phyloP scores from a whole-genome alignment of 2,888 invertebrate genomes.

The Eubasilissa splendida region DNA sequence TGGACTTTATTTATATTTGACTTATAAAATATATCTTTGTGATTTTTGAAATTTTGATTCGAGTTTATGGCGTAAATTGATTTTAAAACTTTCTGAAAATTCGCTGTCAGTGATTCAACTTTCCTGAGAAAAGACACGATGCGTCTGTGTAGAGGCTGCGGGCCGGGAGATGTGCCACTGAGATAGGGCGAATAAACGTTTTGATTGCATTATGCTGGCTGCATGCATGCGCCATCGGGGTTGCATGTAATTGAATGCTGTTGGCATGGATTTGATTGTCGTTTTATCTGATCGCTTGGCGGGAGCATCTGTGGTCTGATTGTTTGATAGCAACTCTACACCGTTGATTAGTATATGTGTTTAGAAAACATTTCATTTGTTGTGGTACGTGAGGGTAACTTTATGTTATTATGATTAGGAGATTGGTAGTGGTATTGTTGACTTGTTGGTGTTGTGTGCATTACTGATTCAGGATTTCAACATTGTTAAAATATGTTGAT shows the following conservation, averaged over 20 bases:
- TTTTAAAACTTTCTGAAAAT: too few species aligned
- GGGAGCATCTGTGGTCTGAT: constrained; percentile 40
- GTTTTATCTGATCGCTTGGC: constrained; percentile 32
- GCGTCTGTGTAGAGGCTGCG: constrained; percentile 22
- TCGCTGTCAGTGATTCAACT: too few species aligned
- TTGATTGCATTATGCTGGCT: constrained; percentile 51
- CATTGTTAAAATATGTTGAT: too few species aligned
- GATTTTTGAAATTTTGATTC: too few species aligned
- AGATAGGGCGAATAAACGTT: constrained; percentile 49
- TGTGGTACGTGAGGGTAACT: too few species aligned
- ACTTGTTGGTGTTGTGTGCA: too few species aligned
- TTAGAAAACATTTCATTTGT: background rate
- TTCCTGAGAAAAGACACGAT: constrained; percentile 1
- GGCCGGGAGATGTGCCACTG: constrained; percentile 47
- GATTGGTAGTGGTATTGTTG: too few species aligned
- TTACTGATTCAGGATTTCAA: too few species aligned
- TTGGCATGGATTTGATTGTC: constrained; percentile 27
- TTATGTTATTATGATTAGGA: too few species aligned
- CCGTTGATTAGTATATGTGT: background rate
- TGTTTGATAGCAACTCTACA: constrained; percentile 20
- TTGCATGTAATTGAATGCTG: constrained; percentile 45
- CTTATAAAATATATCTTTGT: too few species aligned
- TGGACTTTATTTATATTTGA: too few species aligned
- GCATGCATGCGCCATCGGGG: constrained; percentile 27
- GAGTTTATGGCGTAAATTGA: too few species aligned